Percentiles rank a stretch among this genome's conserved stretches.
These are phyloP conservation scores for Dorcus hopei DNA, from an alignment of 2,888 invertebrate species.

Conservation along the genomic window DNA sequence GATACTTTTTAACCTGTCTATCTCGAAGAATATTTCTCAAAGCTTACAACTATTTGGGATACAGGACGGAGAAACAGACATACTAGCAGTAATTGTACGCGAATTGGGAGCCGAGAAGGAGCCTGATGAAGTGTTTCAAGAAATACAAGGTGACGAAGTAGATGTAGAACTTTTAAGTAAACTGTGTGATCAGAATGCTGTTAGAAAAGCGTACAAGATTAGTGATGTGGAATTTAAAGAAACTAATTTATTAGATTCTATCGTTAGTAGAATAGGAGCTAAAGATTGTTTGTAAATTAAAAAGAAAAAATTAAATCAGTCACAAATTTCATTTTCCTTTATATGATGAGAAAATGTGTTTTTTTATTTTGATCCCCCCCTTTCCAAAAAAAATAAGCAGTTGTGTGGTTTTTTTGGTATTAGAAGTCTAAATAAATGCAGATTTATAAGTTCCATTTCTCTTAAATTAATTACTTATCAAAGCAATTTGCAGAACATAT, in stretches of 20 bases:
- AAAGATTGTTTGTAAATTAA: conserved; percentile 56
- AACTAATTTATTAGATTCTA: conserved; percentile 54
- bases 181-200: conserved; percentile 51
- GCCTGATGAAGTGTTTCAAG: conserved; percentile 44
- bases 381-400: too few relatives aligned
- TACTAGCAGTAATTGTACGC: conserved; percentile 51
- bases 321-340: too few relatives aligned
- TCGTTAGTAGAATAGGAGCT: conserved; percentile 65
- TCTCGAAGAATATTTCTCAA: conserved; percentile 66
- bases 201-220: conserved; percentile 63
- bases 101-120: conserved; percentile 33
- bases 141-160: conserved; percentile 56
- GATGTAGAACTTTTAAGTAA: conserved; percentile 50
- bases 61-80: conserved; percentile 48
- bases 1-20: conserved; percentile 65
- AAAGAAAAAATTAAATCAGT: neutral
- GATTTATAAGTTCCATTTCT: too few relatives aligned
- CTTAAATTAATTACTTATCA: too few relatives aligned
- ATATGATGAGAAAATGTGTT: too few relatives aligned
- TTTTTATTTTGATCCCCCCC: too few relatives aligned
- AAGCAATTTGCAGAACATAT: too few relatives aligned
- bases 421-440: too few relatives aligned
- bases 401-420: too few relatives aligned
- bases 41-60: conserved; percentile 66
- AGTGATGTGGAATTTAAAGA: conserved; percentile 50